These are phyloP conservation scores for Gopherus flavomarginatus DNA, from an alignment of 2,113 vertebrate species.

Conservation along the genomic window DNA sequence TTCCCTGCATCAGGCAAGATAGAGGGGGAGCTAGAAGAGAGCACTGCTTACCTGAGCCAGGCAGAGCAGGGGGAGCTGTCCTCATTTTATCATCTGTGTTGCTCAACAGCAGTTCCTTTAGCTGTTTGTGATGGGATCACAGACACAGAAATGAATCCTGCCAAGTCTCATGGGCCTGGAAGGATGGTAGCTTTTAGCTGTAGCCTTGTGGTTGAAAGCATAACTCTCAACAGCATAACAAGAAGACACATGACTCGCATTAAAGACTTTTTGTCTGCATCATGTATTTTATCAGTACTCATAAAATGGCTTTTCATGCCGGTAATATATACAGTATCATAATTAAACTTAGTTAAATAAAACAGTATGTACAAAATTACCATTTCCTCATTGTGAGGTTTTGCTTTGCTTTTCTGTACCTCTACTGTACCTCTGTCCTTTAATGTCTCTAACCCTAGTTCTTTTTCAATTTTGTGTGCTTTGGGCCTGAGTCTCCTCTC, in stretches of 20 bases:
- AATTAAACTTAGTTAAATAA: slow-evolving; percentile 4
- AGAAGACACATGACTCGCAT: background rate
- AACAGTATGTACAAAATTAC: background rate
- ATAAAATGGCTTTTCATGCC: background rate
- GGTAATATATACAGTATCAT: background rate
- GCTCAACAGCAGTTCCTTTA: background rate
- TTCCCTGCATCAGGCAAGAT: background rate
- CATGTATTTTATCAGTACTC: background rate
- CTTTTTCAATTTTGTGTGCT: slow-evolving; percentile 24
- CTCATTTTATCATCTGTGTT: background rate
- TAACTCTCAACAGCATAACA: background rate
- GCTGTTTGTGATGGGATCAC: background rate
- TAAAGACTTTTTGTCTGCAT: background rate
- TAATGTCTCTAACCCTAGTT: slow-evolving; percentile 3
- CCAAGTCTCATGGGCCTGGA: background rate
- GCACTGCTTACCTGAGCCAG: background rate
- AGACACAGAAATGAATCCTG: background rate
- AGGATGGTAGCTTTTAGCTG: background rate
- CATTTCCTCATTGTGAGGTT: background rate
- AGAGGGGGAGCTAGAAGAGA: background rate
- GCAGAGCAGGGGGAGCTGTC: background rate
- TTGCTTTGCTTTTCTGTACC: background rate
- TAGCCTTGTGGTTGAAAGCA: background rate
- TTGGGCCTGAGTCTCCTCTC: background rate
- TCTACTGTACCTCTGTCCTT: background rate